Evolutionary conservation across 1,140 invertebrate species (phyloP), one percentile per base, ranked within the genome.

Genomic region (Magallana gigas): DNA sequence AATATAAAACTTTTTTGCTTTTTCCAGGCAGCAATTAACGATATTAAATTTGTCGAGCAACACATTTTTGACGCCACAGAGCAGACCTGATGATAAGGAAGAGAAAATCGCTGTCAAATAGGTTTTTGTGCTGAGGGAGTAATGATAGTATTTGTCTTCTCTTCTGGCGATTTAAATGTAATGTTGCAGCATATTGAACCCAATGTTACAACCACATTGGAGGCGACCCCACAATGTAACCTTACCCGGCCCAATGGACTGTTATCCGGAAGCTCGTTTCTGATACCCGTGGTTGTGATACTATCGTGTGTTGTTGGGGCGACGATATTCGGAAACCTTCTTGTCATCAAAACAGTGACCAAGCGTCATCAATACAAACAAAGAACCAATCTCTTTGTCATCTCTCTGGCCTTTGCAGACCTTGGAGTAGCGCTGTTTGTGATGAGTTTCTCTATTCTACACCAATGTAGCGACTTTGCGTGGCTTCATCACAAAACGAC

Each of bases 401-500:
- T 98, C 36, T 99, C 98, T 8, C 95, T 99, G 90, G 98, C 98
- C 23, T 97, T 99, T 88, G 98, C 98, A 81, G 98, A 99, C 94
- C 97, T 99, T 91, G 97, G 98, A 91, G 98, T 99, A 48, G 96
- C 96, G 1, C 83, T 92, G 62, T 95, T 97, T 14, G 96, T 97
- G 6, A 96, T 98, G 91, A 96, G 96, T 6, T 97, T 97, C 86
- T 94, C 94, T 9, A 93, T 95, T 16, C 89, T 91, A 7, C 94
- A 95, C 85, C 93, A 92, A 95, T 88, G 95, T 11, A 88, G 93
- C 9, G 92, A 91, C 9, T 98, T 98, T 94, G 5, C 96, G 58
- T 99, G 98, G 98, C 96, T 98, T 91, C 99, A 99, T 93, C 98
- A 98, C 36, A 96, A 97, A 87, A 96, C 97, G 92, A 98, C 99